Evolutionary conservation across 2,113 vertebrate species (phyloP), one percentile per base, ranked within the genome.

Genomic region (Carassius carassius): DNA sequence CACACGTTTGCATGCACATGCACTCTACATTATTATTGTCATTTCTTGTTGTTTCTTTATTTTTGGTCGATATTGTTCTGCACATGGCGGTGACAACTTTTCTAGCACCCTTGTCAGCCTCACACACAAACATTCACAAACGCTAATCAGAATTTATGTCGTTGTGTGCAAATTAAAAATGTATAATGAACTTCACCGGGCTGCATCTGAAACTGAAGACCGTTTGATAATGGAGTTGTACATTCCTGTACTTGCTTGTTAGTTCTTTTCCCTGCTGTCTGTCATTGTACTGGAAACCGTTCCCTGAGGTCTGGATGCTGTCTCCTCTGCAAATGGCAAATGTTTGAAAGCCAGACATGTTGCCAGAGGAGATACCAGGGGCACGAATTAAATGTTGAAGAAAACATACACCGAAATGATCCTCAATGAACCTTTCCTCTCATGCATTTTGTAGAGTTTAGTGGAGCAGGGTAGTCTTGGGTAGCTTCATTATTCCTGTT

Each of bases 191-290:
- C 67, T 82, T 85, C 89, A 86, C 85, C 80, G 87, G 44, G 67
- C 63, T 62, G 78, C 74, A 60, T 80, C 86, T 90, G 82, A 89
- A 81, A 78, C 86, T 89, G 56, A 72, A 74, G 89, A 91, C 89
- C 83, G 88, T 89, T 92, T 87, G 91, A 91, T 94, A 92, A 93
- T 92, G 90, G 86, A 92, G 90, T 88, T 41, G 82, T 87, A 78
- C 83, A 86, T 88, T 81, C 25, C 10, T 51, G 69, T 89, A 86
- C 84, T 82, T 84, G 87, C 70, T 79, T 81, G 79, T 74, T 82
- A 60, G 72, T 49, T 62, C 51, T 77, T 54, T 58, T 81, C 54
- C 60, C 81, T 37, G 35, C 58, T 63, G 44, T 29, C 79, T 67
- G 37, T 84, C 79, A 56, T 81, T 41, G 14, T 25, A 54, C 19